These are phyloP conservation scores for Platichthys flesus DNA, from an alignment of 2,113 vertebrate species.

Conservation along the genomic window DNA sequence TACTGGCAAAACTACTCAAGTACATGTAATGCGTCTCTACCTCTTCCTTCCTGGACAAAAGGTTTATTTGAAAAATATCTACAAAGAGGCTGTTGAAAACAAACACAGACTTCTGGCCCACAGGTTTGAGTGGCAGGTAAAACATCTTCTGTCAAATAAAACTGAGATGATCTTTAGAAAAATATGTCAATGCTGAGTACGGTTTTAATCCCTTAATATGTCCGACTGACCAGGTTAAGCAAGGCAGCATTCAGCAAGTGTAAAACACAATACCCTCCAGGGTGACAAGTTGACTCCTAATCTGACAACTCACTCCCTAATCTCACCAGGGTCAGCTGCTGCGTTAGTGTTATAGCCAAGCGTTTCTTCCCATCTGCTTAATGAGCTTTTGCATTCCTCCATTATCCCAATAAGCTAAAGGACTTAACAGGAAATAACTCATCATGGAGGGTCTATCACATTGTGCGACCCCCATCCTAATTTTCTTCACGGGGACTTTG, in stretches of 20 bases:
- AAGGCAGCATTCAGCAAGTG: neutral
- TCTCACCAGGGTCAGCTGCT: slow-evolving; percentile 38
- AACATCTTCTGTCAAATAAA: neutral
- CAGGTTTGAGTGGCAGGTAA: neutral
- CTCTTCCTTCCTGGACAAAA: no score
- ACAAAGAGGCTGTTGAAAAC: no score
- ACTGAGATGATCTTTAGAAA: neutral
- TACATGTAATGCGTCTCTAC: neutral
- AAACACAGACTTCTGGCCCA: no score
- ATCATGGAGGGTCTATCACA: slow-evolving; percentile 12
- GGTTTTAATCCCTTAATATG: neutral
- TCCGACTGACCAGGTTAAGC: neutral
- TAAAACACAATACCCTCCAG: slow-evolving; percentile 7
- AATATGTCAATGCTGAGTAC: neutral
- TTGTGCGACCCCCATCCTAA: slow-evolving; percentile 16
- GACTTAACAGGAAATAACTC: slow-evolving; percentile 48
- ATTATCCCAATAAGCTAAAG: slow-evolving; percentile 67
- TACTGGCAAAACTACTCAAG: no score
- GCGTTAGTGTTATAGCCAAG: slow-evolving; percentile 54
- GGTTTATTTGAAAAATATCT: no score
- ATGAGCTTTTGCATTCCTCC: slow-evolving; percentile 59
- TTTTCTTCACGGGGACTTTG: neutral
- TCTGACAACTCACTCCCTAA: slow-evolving; percentile 59
- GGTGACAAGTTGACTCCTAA: slow-evolving; percentile 53
- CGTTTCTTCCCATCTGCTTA: slow-evolving; percentile 68